Base-by-base conservation (phyloP, 2,113 vertebrate species). In the Theropithecus gelada region DNA sequence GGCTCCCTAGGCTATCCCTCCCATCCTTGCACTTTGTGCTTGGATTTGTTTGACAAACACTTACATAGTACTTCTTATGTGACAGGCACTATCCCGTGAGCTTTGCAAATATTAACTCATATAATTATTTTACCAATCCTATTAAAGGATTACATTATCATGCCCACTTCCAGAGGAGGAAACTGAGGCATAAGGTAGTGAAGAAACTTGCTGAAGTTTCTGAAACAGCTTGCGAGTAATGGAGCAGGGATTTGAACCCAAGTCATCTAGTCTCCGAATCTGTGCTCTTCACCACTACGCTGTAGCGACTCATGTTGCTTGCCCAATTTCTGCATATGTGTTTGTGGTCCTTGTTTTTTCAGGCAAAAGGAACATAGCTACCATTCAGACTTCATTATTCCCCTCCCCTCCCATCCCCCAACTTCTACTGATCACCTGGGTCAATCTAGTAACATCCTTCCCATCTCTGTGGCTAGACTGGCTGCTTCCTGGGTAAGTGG, bases 231-330 rank as follows among this genome's bases (percentile, higher is more conserved):
- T 66, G n/a, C 38, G 61, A 50, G 23, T 7, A 22, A 50, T 3
- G 17, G 27, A 35, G 40, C 55, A 52, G 35, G 5, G 32, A 18
- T 57, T 59, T 57, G 40, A 79, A 87, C 23, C 2, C 32, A 27
- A 14, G 10, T 38, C 11, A 22, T 40, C 72, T 35, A 57, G 18
- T 17, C 38, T 38, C 13, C 18, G 8, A 17, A 17, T 25, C 8
- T 50, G 27, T 12, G 4, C 16, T 87, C 20, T 27, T 55, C 17
- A 1, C 12, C 61, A 9, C 7, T 40, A 7, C 0, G 40, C 3
- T 3, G 0, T 7, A 20, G 38, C 3, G 3, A 30, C 1, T 57
- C 48, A 6, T 16, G 22, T n/a, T 32, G 17, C 6, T 25, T 17
- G 0, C 2, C 4, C 20, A 8, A 20, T 43, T 27, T 90, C 38